A percentile compares a stretch with the other conserved stretches of the same genome.
Conservation (phyloP, 53 echinoderm and acorn worm genomes). For the Glandiceps talaboti region DNA sequence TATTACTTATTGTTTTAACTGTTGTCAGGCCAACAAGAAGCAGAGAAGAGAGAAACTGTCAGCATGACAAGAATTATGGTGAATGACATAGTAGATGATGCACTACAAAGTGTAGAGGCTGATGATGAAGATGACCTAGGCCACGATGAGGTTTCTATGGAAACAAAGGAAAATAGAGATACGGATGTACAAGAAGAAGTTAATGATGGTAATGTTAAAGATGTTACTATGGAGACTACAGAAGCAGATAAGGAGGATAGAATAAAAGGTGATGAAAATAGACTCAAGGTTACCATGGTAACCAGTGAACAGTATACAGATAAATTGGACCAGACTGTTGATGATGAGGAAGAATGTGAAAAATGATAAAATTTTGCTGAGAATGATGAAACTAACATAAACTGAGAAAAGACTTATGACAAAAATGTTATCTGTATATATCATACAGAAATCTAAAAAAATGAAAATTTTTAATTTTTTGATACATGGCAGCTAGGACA, state of each 20-base stretch:
- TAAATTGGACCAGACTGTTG: too few species aligned
- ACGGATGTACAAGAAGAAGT: not conserved
- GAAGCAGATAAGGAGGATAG: not conserved
- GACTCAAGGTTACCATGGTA: too few species aligned
- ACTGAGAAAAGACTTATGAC: not conserved
- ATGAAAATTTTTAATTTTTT: too few species aligned
- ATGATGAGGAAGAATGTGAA: not conserved
- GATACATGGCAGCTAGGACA: too few species aligned
- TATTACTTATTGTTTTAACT: too few species aligned
- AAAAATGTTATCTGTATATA: too few species aligned
- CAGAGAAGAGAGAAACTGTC: not conserved
- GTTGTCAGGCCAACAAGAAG: not conserved
- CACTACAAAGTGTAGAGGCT: not conserved
- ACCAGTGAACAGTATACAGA: too few species aligned
- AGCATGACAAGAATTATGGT: not conserved
- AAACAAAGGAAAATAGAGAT: too few species aligned
- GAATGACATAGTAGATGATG: not conserved
- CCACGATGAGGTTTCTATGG: not conserved
- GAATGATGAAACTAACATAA: too few species aligned
- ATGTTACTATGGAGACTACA: not conserved
- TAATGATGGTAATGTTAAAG: not conserved
- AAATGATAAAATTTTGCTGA: not conserved
- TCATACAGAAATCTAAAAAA: too few species aligned
- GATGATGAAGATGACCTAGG: not conserved
- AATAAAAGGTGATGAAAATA: not conserved